These are phyloP conservation scores for Leptonema lineaticorne DNA, from an alignment of 1,140 invertebrate genomes.

Conservation along the genomic window DNA sequence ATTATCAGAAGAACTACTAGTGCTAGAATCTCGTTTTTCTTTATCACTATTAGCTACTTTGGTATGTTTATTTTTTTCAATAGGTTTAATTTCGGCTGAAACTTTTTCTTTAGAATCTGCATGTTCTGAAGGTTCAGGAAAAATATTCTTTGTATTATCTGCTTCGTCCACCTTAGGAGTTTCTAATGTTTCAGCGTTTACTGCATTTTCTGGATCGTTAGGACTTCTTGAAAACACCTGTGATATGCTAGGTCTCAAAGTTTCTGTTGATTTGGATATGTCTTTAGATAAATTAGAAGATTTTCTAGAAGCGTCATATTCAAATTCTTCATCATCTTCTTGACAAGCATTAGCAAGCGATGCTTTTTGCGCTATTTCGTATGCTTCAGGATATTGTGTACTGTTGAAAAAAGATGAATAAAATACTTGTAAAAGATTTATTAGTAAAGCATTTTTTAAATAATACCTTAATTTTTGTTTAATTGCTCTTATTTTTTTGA, in stretches of 20 bases:
- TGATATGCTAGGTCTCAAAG: slow-evolving; percentile 48
- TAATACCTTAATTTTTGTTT: slow-evolving; percentile 74
- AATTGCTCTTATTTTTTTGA: slow-evolving; percentile 70
- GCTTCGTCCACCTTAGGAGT: not conserved
- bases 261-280: slow-evolving; percentile 55
- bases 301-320: slow-evolving; percentile 33
- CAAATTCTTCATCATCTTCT: slow-evolving; percentile 49
- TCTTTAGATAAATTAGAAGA: slow-evolving; percentile 47
- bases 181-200: not conserved
- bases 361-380: slow-evolving; percentile 63
- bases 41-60: not conserved
- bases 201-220: slow-evolving; percentile 8
- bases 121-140: not conserved
- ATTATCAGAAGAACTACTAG: slow-evolving; percentile 39
- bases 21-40: slow-evolving; percentile 29
- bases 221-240: slow-evolving; percentile 36
- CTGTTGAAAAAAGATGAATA: slow-evolving; percentile 44
- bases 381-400: slow-evolving; percentile 85
- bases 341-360: slow-evolving; percentile 61
- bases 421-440: not conserved
- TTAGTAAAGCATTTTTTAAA: not conserved
- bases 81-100: slow-evolving; percentile 7
- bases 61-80: slow-evolving; percentile 13
- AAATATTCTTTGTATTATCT: not conserved
- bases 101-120: slow-evolving; percentile 5